phyloP scores from a whole-genome alignment of 2,113 vertebrate species.

The Datnioides undecimradiatus region DNA sequence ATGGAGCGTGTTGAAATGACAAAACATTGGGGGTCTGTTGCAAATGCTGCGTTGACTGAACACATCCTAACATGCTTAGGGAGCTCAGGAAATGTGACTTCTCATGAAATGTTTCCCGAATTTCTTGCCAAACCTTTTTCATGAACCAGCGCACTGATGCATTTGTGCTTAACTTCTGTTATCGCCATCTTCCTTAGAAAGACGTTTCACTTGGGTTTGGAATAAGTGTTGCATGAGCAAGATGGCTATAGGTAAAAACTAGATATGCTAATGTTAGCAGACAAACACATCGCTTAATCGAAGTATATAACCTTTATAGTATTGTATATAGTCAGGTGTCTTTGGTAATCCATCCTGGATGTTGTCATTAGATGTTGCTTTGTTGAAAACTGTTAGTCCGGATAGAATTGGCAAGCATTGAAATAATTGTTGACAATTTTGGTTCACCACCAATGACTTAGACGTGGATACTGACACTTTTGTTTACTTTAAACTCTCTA shows the following conservation, averaged over 20 bases:
- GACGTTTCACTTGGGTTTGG: too few species aligned
- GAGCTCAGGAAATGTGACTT: background rate
- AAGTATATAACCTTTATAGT: too few species aligned
- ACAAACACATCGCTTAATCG: background rate
- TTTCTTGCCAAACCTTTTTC: background rate
- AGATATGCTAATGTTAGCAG: background rate
- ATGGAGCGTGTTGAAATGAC: slow-evolving; percentile 67
- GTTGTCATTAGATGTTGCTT: too few species aligned
- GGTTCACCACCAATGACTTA: background rate
- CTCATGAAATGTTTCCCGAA: background rate
- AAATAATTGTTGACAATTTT: slow-evolving; percentile 5
- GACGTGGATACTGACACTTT: too few species aligned
- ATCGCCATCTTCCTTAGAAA: too few species aligned
- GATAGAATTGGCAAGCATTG: too few species aligned
- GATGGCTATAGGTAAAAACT: background rate
- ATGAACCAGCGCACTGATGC: background rate
- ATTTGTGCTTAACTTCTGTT: background rate
- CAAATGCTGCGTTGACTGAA: slow-evolving; percentile 43
- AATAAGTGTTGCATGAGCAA: background rate
- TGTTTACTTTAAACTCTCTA: background rate
- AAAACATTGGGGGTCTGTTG: slow-evolving; percentile 65
- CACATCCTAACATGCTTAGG: background rate
- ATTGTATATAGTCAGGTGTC: background rate
- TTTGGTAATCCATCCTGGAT: too few species aligned
- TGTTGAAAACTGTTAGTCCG: too few species aligned